phyloP scores from a whole-genome alignment of 2,113 vertebrate species.

The Alethe diademata region DNA sequence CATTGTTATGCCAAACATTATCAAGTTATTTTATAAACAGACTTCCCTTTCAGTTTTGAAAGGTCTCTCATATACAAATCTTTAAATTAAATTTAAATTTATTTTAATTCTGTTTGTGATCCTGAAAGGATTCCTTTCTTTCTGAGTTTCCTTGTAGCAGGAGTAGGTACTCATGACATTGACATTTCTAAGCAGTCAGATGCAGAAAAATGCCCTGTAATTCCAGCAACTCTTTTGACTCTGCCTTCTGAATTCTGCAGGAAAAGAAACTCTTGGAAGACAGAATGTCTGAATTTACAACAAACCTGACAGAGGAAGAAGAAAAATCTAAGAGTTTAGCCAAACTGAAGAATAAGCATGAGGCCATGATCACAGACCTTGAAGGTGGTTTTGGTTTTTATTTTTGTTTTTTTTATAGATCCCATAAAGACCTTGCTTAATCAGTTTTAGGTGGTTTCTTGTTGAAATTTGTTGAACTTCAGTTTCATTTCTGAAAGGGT shows the following conservation, averaged over 20 bases:
- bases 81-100: neutral
- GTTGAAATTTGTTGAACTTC: neutral
- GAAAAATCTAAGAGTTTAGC: slow-evolving; percentile 98
- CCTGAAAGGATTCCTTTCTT: neutral
- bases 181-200: neutral
- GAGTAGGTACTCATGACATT: neutral
- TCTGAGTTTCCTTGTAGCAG: neutral
- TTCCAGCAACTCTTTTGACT: neutral
- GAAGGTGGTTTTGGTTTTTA: slow-evolving; percentile 77
- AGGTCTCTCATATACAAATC: neutral
- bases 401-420: neutral
- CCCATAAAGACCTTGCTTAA: neutral
- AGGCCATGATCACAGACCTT: slow-evolving; percentile 97
- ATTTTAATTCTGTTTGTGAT: neutral
- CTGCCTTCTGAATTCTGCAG: slow-evolving; percentile 63
- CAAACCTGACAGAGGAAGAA: slow-evolving; percentile 94
- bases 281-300: slow-evolving; percentile 91
- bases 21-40: neutral
- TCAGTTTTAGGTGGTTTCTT: neutral
- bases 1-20: neutral
- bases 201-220: neutral
- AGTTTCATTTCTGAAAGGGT: neutral
- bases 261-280: slow-evolving; percentile 97
- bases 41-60: neutral
- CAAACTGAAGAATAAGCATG: slow-evolving; percentile 97